Evolutionary conservation across 2,797 vertebrate genomes (phyloP).

Genomic region (Neopelma chrysocephalum): DNA sequence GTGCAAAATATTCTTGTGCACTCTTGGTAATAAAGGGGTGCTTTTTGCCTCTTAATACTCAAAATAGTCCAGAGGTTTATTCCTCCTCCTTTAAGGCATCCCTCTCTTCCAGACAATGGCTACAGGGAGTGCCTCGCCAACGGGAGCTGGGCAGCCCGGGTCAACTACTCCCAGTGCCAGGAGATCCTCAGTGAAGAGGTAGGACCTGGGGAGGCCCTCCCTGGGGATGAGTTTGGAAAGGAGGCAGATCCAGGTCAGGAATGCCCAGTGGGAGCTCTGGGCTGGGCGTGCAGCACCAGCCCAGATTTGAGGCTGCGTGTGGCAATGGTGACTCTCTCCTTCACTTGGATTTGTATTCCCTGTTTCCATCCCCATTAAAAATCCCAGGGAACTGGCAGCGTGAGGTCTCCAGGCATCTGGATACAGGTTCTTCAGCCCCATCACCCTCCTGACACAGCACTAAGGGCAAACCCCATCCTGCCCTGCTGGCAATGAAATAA

Average conservation of each 20-base stretch:
- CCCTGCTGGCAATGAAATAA: not conserved
- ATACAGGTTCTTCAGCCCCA: not conserved
- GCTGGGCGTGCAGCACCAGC: not conserved
- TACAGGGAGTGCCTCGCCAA: slow-evolving; percentile 89
- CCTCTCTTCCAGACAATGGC: slow-evolving; percentile 84
- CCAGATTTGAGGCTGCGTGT: not conserved
- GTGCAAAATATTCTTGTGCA: too few species aligned
- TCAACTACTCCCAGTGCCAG: slow-evolving; percentile 94
- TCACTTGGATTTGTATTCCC: not conserved
- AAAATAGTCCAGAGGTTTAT: too few species aligned
- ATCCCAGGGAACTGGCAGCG: not conserved
- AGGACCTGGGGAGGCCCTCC: not conserved
- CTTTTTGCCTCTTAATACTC: too few species aligned
- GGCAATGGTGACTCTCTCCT: not conserved
- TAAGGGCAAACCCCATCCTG: not conserved
- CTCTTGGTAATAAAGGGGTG: too few species aligned
- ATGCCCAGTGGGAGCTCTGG: not conserved
- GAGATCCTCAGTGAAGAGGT: slow-evolving; percentile 94
- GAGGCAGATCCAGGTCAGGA: not conserved
- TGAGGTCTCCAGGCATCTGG: not conserved
- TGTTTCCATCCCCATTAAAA: not conserved
- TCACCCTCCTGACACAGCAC: not conserved
- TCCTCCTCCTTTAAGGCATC: not conserved
- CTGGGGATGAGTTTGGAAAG: not conserved
- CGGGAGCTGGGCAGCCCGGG: slow-evolving; percentile 90